Conservation (phyloP, 2,888 invertebrate genomes). For the Uloborus plumipes region DNA sequence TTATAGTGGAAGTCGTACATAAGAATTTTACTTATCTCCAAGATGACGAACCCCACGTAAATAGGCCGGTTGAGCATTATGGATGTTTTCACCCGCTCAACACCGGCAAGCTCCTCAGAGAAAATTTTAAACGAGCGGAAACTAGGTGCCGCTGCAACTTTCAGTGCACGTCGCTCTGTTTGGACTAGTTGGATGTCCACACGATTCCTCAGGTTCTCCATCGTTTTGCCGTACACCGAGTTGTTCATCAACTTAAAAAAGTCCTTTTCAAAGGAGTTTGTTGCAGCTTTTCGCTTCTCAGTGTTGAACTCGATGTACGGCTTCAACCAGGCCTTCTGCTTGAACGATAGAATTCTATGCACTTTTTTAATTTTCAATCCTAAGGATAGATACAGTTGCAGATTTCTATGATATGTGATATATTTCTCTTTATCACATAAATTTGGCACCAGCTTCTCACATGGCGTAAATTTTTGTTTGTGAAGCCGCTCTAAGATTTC, state of each 20-base stretch:
- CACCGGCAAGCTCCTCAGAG: conserved; percentile 23
- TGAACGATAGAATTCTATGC: conserved; percentile 66
- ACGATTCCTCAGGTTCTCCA: conserved; percentile 71
- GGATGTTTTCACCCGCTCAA: neutral
- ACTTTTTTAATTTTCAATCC: conserved; percentile 67
- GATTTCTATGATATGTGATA: conserved; percentile 66
- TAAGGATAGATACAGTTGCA: conserved; percentile 65
- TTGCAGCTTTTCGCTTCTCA: conserved; percentile 67
- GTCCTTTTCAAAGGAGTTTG: conserved; percentile 70
- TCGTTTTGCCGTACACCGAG: conserved; percentile 71
- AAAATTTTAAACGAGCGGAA: conserved; percentile 68
- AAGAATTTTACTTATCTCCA: conserved; percentile 67
- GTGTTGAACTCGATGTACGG: conserved; percentile 69
- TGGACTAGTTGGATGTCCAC: conserved; percentile 68
- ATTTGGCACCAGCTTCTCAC: conserved; percentile 66
- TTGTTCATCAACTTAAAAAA: conserved; percentile 71
- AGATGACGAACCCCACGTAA: conserved; percentile 66
- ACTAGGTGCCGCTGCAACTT: conserved; percentile 43
- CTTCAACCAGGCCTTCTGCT: conserved; percentile 69
- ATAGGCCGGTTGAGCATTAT: conserved; percentile 65
- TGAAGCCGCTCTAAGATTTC: neutral
- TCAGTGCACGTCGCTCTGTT: no score
- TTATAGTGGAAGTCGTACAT: conserved; percentile 67
- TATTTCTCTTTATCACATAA: conserved; percentile 67
- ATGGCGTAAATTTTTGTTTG: neutral